Evolutionary conservation across 2,113 vertebrate genomes (phyloP).

Genomic region (Engraulis encrasicolus): DNA sequence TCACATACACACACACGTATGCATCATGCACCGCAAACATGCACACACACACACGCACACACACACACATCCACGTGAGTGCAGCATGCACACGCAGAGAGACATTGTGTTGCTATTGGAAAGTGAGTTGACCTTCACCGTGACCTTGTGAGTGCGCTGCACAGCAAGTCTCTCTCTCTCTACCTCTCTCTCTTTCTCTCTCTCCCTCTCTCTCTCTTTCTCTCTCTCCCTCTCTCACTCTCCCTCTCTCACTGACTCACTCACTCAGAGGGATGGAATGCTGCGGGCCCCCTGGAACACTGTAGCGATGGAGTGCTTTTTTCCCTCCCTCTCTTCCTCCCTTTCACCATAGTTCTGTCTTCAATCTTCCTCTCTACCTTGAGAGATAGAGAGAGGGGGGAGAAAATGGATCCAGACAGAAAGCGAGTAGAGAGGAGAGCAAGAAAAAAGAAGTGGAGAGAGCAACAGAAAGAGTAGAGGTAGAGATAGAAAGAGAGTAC

Average conservation of each 20-base stretch:
- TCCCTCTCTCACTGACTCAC: conserved; percentile 41
- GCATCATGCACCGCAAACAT: not conserved
- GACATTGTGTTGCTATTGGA: conserved; percentile 4
- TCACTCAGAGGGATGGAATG: conserved; percentile 65
- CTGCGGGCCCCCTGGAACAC: conserved; percentile 52
- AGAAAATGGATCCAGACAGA: not conserved
- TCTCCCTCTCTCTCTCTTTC: too few species aligned
- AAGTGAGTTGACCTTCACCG: conserved; percentile 46
- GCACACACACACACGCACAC: not conserved
- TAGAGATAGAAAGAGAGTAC: not conserved
- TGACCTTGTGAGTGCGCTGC: conserved; percentile 47
- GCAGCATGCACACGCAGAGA: not conserved
- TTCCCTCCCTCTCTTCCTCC: conserved; percentile 25
- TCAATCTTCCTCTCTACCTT: not conserved
- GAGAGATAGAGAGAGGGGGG: not conserved
- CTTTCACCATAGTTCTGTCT: not conserved
- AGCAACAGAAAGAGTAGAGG: not conserved
- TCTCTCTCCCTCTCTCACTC: too few species aligned
- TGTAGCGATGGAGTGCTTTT: conserved; percentile 10
- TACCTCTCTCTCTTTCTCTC: too few species aligned
- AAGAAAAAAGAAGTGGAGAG: not conserved
- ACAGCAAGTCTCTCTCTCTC: too few species aligned
- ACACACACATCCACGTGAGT: not conserved
- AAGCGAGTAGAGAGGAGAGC: not conserved
- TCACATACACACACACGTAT: not conserved